Evolutionary conservation across 2,113 vertebrate genomes (phyloP).

Genomic region (Hippocampus abdominalis): DNA sequence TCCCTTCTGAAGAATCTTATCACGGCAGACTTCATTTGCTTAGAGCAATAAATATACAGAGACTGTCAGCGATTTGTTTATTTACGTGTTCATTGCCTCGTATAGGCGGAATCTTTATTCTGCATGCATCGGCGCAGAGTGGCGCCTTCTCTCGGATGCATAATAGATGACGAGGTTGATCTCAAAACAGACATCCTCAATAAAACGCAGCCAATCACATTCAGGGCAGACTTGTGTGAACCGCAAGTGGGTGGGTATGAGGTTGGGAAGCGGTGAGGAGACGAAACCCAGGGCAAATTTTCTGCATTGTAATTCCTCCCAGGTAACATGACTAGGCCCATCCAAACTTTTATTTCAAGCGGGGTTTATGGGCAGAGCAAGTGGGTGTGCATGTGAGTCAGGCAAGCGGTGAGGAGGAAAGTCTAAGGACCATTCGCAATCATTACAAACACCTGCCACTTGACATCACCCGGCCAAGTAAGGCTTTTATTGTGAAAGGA

Average conservation of each 20-base stretch:
- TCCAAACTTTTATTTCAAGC: no score
- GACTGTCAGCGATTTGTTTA: constrained; percentile 9
- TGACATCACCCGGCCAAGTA: no score
- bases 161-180: constrained; percentile 31
- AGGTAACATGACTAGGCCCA: no score
- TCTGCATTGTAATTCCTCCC: no score
- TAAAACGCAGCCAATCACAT: not conserved
- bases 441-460: no score
- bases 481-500: no score
- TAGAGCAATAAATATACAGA: constrained; percentile 8
- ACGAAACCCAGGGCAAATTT: no score
- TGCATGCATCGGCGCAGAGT: not conserved
- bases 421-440: no score
- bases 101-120: not conserved
- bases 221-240: not conserved
- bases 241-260: not conserved
- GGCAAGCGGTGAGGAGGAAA: no score
- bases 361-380: no score
- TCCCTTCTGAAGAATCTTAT: constrained; percentile 8
- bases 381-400: no score
- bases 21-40: constrained; percentile 10
- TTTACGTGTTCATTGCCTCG: constrained; percentile 17
- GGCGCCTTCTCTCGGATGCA: constrained; percentile 10
- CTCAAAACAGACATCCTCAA: constrained; percentile 6
- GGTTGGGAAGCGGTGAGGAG: no score